Evolutionary conservation across 53 echinoderm and acorn worm genomes (phyloP).

Genomic region (Henricia sp.): DNA sequence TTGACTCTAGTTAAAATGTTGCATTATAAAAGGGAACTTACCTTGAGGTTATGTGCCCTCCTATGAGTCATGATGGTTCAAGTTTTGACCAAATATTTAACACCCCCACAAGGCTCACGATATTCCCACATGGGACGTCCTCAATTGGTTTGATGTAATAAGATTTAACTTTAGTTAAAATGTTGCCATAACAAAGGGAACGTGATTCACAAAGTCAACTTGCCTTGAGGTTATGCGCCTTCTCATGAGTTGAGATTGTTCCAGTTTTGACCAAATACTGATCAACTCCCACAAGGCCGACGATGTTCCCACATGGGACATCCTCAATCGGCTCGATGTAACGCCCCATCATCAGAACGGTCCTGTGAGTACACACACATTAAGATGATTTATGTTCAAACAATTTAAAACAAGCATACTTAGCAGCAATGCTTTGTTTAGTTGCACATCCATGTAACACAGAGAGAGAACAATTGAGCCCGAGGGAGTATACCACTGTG

Average conservation of each 20-base stretch:
- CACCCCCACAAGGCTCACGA: conserved; percentile 91
- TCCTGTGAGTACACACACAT: conserved; percentile 60
- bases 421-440: no score
- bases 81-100: conserved; percentile 92
- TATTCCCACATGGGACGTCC: conserved; percentile 97
- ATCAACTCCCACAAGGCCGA: conserved; percentile 94
- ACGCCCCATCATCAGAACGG: conserved; percentile 99
- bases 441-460: no score
- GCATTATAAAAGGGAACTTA: conserved; percentile 57
- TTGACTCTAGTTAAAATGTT: no score
- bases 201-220: conserved; percentile 49
- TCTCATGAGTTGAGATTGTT: conserved; percentile 88
- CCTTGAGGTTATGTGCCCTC: conserved; percentile 91
- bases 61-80: conserved; percentile 92
- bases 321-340: conserved; percentile 88
- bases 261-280: conserved; percentile 96
- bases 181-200: no score
- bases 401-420: no score
- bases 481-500: no score
- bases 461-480: no score
- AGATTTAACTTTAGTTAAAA: no score
- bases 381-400: no score
- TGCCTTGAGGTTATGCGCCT: conserved; percentile 93
- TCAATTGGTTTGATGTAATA: no score
- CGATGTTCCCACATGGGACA: conserved; percentile 98